These are phyloP conservation scores for Chelidonichthys spinosus DNA, from an alignment of 2,797 vertebrate species.

Conservation along the genomic window DNA sequence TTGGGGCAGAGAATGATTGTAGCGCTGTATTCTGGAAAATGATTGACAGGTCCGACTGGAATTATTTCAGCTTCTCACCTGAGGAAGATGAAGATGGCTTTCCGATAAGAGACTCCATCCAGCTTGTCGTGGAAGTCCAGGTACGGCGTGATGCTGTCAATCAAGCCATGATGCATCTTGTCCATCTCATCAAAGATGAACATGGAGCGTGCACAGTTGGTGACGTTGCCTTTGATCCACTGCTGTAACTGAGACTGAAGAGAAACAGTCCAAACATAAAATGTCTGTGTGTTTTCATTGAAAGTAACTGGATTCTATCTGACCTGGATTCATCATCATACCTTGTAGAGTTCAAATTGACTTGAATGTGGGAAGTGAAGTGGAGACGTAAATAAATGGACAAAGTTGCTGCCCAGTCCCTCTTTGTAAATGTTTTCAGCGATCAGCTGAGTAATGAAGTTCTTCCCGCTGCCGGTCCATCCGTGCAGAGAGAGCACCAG, in stretches of 20 bases:
- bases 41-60: background rate
- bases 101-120: conserved; percentile 90
- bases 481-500: conserved; percentile 94
- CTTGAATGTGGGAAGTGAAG: conserved; percentile 91
- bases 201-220: conserved; percentile 87
- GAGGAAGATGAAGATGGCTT: conserved; percentile 95
- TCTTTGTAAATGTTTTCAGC: conserved; percentile 87
- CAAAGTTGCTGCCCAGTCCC: conserved; percentile 89
- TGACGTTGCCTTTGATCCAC: conserved; percentile 92
- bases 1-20: background rate
- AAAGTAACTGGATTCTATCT: too few species aligned
- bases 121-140: conserved; percentile 91
- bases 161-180: conserved; percentile 91
- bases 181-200: conserved; percentile 99
- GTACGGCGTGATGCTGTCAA: conserved; percentile 93
- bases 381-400: conserved; percentile 91
- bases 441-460: conserved; percentile 92
- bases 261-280: conserved; percentile 3
- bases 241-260: conserved; percentile 88
- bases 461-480: conserved; percentile 96
- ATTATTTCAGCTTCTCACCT: conserved; percentile 77
- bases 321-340: conserved; percentile 52
- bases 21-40: background rate
- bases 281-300: background rate
- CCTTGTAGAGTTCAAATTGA: conserved; percentile 88